Conservation (phyloP, 2,113 vertebrate species). For the Delphinapterus leucas region DNA sequence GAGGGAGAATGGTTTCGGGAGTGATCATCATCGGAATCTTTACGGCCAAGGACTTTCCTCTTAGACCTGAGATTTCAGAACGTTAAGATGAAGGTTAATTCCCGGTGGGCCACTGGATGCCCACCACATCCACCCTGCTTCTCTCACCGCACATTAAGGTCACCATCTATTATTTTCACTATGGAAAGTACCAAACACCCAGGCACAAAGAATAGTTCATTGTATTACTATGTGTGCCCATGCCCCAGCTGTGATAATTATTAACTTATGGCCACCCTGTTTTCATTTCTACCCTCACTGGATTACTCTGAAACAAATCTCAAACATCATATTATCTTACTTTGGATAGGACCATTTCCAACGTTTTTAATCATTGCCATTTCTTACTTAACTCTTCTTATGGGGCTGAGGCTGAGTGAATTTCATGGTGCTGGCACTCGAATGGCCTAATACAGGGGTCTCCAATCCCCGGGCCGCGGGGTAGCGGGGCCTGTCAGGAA, state of each 20-base stretch:
- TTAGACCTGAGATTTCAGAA: slow-evolving; percentile 89
- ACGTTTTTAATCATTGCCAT: neutral
- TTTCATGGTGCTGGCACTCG: too few species aligned
- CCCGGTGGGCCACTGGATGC: neutral
- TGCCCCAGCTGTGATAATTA: neutral
- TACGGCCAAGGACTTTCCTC: slow-evolving; percentile 96
- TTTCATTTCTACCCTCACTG: neutral
- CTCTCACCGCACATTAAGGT: neutral
- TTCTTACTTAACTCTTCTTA: neutral
- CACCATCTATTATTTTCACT: neutral
- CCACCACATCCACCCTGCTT: neutral
- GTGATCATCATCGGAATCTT: slow-evolving; percentile 94
- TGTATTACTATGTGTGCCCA: neutral
- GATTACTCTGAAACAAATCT: neutral
- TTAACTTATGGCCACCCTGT: neutral
- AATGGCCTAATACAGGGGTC: neutral
- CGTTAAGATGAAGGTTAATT: slow-evolving; percentile 21
- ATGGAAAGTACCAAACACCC: neutral
- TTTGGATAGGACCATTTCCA: neutral
- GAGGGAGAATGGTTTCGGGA: slow-evolving; percentile 86
- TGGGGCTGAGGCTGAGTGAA: too few species aligned
- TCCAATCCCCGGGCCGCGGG: too few species aligned
- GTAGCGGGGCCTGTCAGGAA: too few species aligned
- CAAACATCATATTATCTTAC: neutral
- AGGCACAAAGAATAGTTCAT: neutral